Base-by-base conservation (phyloP, 2,888 invertebrate genomes). In the Dermolepida albohirtum region DNA sequence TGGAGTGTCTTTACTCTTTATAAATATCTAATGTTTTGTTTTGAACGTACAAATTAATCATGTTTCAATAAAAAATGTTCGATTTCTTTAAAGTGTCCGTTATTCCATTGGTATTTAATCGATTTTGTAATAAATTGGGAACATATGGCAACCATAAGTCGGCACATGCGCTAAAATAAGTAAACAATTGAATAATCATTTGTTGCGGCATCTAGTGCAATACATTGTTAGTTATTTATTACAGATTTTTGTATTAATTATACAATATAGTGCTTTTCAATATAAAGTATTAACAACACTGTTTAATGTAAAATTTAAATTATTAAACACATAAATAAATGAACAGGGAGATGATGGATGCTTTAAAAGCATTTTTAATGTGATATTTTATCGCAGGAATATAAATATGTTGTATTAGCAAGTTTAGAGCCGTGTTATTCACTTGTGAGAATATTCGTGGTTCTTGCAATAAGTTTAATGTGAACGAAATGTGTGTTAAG, bases 201-300 rank as follows among this genome's bases (percentile, higher is more conserved):
- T 39, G 49, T 62, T 62, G 59, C 59, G 59, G 59, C 59, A 62
- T 62, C 59, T 62, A 62, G 59, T 49, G 59, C 59, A 29, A 47
- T 34, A 17, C 22, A 29, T 34, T 27, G 47, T 47, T 34, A 62
- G 59, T 62, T 47, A 62, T 62, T 62, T 62, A 62, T 62, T 62
- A 62, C 59, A 62, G 59, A 62, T 62, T 47, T 62, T 62, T 62
- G 43, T 62, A 62, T 47, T 22, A 62, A 62, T 62, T 62, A 62
- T 47, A 16, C 29, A 34, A 44, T 34, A 62, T 62, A 49, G 59
- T 62, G 59, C 14, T 62, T 43, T 62, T 62, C 47, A 39, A 29
- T 62, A 47, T 34, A 12, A 62, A 62, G 27, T 34, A 49, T 62
- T 62, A 47, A 43, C 49, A 29, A 62, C 59, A 49, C 59, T 62